Conservation (phyloP, 2,888 invertebrate genomes). For the Pimpla rufipes region DNA sequence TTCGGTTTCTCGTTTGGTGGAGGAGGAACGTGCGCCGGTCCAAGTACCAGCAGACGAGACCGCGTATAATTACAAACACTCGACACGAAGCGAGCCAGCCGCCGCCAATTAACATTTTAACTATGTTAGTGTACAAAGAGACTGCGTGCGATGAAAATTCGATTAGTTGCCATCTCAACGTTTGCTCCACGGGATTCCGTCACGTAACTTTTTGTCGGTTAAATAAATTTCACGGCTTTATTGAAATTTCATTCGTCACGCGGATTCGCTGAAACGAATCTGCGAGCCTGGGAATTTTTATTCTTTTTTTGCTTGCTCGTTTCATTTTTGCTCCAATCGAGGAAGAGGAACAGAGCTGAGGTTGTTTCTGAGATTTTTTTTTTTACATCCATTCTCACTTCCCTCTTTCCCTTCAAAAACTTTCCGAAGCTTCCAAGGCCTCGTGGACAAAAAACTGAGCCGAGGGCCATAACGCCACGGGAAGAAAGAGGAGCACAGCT, state of each 20-base stretch:
- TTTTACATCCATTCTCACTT: neutral
- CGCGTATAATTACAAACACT: conserved; percentile 65
- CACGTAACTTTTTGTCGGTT: neutral
- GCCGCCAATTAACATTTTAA: conserved; percentile 65
- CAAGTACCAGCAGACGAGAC: conserved; percentile 52
- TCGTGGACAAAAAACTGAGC: neutral
- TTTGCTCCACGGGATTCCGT: neutral
- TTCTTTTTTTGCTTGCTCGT: neutral
- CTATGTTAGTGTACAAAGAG: conserved; percentile 34
- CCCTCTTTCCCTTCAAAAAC: neutral
- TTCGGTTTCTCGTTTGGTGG: neutral
- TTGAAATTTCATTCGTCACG: conserved; percentile 14
- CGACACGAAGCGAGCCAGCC: conserved; percentile 35
- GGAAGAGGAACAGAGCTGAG: neutral
- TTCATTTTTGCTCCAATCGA: neutral
- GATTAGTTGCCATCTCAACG: conserved; percentile 8
- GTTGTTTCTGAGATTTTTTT: neutral
- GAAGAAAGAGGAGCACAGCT: conserved; percentile 2
- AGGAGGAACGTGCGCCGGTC: neutral
- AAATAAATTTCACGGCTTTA: conserved; percentile 5
- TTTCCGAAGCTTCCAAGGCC: neutral
- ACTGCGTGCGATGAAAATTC: conserved; percentile 20
- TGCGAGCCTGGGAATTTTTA: neutral
- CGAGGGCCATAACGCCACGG: neutral
- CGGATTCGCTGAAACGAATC: neutral